Conservation (phyloP, 2,113 vertebrate species). For the Odontesthes bonariensis region DNA sequence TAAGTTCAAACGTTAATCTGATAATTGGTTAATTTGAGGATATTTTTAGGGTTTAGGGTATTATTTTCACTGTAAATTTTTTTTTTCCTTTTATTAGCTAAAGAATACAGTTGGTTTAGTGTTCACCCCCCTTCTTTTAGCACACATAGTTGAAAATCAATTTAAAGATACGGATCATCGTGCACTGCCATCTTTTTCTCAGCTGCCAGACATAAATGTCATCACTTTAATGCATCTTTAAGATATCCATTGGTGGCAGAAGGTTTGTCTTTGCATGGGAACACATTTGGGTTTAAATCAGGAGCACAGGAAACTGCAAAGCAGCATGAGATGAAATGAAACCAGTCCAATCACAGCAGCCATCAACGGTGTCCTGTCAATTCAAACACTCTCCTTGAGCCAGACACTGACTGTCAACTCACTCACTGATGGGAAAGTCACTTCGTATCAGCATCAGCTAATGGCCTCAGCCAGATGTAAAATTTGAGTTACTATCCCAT, state of each 20-base stretch:
- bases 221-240: not conserved
- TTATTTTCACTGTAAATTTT: too few relatives aligned
- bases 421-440: slow-evolving; percentile 32
- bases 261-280: not conserved
- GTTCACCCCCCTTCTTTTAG: too few relatives aligned
- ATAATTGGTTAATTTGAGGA: too few relatives aligned
- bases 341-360: slow-evolving; percentile 38
- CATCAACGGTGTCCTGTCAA: slow-evolving; percentile 29
- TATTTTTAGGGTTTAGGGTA: too few relatives aligned
- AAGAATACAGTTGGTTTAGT: too few relatives aligned
- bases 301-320: not conserved
- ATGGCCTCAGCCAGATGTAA: slow-evolving; percentile 29
- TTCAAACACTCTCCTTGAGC: slow-evolving; percentile 37
- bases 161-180: too few relatives aligned
- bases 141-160: too few relatives aligned
- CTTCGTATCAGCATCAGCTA: slow-evolving; percentile 48
- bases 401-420: not conserved
- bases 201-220: not conserved
- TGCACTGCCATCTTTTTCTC: not conserved
- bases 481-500: slow-evolving; percentile 33
- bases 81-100: too few relatives aligned
- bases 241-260: not conserved
- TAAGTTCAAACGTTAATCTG: too few relatives aligned
- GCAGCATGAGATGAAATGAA: slow-evolving; percentile 28
- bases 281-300: not conserved